Conservation (phyloP, 2,113 vertebrate species). For the Telmatochromis sp. region DNA sequence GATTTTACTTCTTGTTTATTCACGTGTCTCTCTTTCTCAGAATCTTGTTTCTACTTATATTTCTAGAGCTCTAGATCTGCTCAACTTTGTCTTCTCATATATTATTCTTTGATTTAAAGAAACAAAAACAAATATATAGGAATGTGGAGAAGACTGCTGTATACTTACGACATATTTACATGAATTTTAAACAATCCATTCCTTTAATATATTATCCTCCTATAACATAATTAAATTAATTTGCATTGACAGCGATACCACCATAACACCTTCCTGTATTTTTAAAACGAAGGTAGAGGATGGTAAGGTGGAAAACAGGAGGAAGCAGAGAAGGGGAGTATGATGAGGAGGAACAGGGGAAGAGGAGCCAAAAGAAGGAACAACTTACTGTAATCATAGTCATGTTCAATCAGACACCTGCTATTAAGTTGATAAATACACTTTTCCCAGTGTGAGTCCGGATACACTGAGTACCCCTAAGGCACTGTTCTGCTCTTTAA, state of each 20-base stretch:
- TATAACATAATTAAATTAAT: background rate
- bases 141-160: background rate
- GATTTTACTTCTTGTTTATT: constrained; percentile 19
- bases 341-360: constrained; percentile 34
- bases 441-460: constrained; percentile 73
- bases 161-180: background rate
- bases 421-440: constrained; percentile 81
- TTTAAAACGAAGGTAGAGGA: constrained; percentile 12
- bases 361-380: constrained; percentile 56
- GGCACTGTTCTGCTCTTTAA: constrained; percentile 66
- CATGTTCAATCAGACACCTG: constrained; percentile 77
- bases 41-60: background rate
- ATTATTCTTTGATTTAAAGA: background rate
- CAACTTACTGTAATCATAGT: constrained; percentile 76
- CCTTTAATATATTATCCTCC: background rate
- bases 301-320: constrained; percentile 20
- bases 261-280: background rate
- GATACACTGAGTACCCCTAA: constrained; percentile 67
- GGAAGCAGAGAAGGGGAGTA: background rate
- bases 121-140: background rate
- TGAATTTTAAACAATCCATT: background rate
- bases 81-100: background rate
- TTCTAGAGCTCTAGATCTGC: background rate
- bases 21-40: background rate
- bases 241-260: background rate